These are phyloP conservation scores for Luperina nickerlii DNA, from an alignment of 2,888 invertebrate species.

Conservation along the genomic window DNA sequence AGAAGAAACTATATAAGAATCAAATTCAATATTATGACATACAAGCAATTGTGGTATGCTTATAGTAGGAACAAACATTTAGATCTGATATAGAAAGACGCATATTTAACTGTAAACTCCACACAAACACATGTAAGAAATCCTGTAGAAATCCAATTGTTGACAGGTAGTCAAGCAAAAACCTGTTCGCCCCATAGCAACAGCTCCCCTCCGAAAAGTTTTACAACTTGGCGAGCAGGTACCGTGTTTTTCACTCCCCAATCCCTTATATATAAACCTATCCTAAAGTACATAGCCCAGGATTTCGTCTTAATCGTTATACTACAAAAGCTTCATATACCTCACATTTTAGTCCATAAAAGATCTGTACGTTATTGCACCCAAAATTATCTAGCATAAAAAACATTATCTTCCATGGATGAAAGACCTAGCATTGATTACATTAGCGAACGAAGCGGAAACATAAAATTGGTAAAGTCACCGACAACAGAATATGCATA, in stretches of 20 bases:
- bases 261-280: slow-evolving; percentile 23
- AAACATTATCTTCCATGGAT: slow-evolving; percentile 40
- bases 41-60: background rate
- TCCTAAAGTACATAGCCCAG: slow-evolving; percentile 17
- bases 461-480: slow-evolving; percentile 75
- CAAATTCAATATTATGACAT: background rate
- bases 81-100: background rate
- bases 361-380: slow-evolving; percentile 26
- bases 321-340: slow-evolving; percentile 41
- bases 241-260: slow-evolving; percentile 48
- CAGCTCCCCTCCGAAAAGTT: slow-evolving; percentile 46
- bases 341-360: slow-evolving; percentile 36
- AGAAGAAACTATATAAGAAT: background rate
- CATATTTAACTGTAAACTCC: background rate
- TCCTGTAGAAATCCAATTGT: slow-evolving; percentile 21
- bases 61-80: background rate
- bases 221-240: slow-evolving; percentile 51
- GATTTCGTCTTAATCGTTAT: slow-evolving; percentile 34
- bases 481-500: slow-evolving; percentile 77
- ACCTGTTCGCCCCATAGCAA: slow-evolving; percentile 38
- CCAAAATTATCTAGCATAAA: slow-evolving; percentile 37
- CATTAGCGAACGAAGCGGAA: slow-evolving; percentile 54
- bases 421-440: slow-evolving; percentile 45
- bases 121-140: background rate
- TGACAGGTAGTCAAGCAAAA: slow-evolving; percentile 41